Percentiles rank a stretch among this genome's conserved stretches.
Evolutionary conservation across 2,797 vertebrate genomes (phyloP).

Genomic region (Spheniscus humboldti): DNA sequence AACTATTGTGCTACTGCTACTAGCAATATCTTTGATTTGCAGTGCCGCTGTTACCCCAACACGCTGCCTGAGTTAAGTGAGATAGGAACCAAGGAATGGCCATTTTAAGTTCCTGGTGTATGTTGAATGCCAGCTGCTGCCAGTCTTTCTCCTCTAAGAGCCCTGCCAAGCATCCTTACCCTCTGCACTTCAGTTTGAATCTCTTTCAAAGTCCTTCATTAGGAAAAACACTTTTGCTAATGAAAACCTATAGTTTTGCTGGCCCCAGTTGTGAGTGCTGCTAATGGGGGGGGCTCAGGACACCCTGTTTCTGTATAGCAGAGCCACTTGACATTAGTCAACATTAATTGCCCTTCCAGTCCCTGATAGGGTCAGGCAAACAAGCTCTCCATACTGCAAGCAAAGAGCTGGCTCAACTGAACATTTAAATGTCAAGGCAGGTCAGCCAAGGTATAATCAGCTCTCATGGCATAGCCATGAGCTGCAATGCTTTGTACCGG

Average conservation of each 20-base stretch:
- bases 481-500: neutral
- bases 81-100: neutral
- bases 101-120: neutral
- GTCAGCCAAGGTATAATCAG: constrained; percentile 39
- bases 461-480: neutral
- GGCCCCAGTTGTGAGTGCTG: neutral
- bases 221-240: neutral
- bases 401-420: neutral
- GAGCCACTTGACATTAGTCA: constrained; percentile 5
- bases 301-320: neutral
- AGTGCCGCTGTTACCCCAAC: neutral
- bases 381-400: neutral
- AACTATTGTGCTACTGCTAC: neutral
- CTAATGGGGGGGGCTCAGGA: neutral
- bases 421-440: neutral
- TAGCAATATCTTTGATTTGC: neutral
- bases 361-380: constrained; percentile 5
- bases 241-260: neutral
- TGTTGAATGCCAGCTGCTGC: neutral
- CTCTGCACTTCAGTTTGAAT: neutral
- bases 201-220: constrained; percentile 13
- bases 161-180: neutral
- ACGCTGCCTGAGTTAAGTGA: neutral
- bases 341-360: neutral
- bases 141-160: constrained; percentile 9